These are phyloP conservation scores for Oenanthe oenanthe DNA, from an alignment of 2,113 vertebrate species.

Conservation along the genomic window DNA sequence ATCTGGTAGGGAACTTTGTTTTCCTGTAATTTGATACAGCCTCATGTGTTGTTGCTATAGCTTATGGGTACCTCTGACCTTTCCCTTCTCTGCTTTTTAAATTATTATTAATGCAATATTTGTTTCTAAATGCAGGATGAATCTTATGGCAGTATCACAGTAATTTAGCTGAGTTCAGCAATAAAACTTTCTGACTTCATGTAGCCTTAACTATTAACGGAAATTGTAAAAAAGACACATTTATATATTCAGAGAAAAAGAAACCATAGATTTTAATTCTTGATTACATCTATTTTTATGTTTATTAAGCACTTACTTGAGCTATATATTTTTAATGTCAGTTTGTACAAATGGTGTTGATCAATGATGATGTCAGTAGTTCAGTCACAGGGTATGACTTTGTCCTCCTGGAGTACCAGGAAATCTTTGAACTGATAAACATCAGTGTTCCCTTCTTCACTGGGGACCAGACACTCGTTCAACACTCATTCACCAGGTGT, in stretches of 20 bases:
- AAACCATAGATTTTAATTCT: neutral
- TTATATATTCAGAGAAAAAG: neutral
- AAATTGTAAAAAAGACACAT: neutral
- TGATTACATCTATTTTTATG: neutral
- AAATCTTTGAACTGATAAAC: neutral
- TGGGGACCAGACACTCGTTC: neutral
- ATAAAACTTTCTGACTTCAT: neutral
- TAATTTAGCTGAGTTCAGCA: neutral
- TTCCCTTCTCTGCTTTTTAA: neutral
- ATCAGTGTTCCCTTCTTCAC: neutral
- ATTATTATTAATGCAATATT: neutral
- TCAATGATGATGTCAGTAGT: neutral
- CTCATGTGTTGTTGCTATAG: neutral
- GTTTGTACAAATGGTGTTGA: neutral
- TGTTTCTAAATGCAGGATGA: neutral
- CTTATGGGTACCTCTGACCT: neutral
- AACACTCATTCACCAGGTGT: neutral
- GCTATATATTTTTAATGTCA: neutral
- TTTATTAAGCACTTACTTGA: neutral
- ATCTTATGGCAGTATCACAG: neutral
- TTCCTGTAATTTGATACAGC: neutral
- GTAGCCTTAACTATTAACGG: neutral
- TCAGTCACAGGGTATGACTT: neutral
- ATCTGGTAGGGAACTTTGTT: constrained; percentile 27
- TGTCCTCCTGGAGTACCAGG: neutral